A percentile compares a stretch with the other conserved stretches of the same genome.
These are phyloP conservation scores for Nixonia krombeini DNA, from an alignment of 1,140 invertebrate species.

Conservation along the genomic window DNA sequence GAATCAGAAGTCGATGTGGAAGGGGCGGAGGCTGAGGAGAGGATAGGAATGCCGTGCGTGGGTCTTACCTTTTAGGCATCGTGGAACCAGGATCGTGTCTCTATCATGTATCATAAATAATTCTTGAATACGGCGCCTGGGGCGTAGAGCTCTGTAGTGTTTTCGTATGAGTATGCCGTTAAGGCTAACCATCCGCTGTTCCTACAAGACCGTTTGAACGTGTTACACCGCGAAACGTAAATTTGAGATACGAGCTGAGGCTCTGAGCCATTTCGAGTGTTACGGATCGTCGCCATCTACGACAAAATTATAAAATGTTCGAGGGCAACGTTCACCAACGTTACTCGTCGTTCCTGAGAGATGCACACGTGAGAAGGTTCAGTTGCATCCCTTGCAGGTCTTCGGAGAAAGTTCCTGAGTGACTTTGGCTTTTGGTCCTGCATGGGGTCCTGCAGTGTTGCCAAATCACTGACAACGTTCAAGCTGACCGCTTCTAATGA, in stretches of 20 bases:
- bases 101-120: slow-evolving; percentile 73
- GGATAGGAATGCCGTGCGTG: slow-evolving; percentile 65
- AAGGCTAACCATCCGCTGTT: slow-evolving; percentile 27
- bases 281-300: too few species aligned
- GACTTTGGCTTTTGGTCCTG: slow-evolving; percentile 27
- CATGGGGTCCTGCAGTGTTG: slow-evolving; percentile 32
- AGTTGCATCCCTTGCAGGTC: slow-evolving; percentile 14
- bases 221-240: background rate
- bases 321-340: too few species aligned
- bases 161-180: slow-evolving; percentile 36
- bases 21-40: slow-evolving; percentile 33
- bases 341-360: background rate
- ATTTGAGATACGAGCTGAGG: too few species aligned
- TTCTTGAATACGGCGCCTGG: slow-evolving; percentile 56
- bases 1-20: slow-evolving; percentile 38
- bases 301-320: too few species aligned
- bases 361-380: background rate
- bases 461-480: slow-evolving; percentile 13
- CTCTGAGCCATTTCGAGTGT: too few species aligned
- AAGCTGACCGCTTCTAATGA: slow-evolving; percentile 10
- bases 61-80: slow-evolving; percentile 68
- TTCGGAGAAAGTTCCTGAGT: slow-evolving; percentile 27
- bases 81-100: slow-evolving; percentile 66
- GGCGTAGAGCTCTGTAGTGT: slow-evolving; percentile 36
- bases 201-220: slow-evolving; percentile 17